A percentile compares a stretch with the other conserved stretches of the same genome.
phyloP scores from a whole-genome alignment of 2,113 vertebrate species.

The Murina feae region DNA sequence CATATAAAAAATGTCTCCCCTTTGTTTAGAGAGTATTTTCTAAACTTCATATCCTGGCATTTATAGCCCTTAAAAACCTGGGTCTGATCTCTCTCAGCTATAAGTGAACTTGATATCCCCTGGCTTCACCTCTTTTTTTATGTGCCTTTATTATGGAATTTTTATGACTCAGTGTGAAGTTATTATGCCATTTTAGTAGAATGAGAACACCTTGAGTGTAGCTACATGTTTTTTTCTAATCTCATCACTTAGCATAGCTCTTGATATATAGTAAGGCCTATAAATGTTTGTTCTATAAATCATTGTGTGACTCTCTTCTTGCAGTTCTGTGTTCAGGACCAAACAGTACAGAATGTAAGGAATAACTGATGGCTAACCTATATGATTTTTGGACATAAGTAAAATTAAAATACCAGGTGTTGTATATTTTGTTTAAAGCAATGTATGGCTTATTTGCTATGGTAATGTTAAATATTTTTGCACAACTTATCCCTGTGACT shows the following conservation, averaged over 20 bases:
- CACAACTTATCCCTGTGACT: slow-evolving; percentile 1
- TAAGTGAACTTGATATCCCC: background rate
- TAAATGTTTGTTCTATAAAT: slow-evolving; percentile 19
- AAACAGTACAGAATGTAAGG: background rate
- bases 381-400: background rate
- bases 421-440: slow-evolving; percentile 9
- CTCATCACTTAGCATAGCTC: background rate
- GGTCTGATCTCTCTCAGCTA: background rate
- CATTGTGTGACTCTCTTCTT: background rate
- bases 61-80: background rate
- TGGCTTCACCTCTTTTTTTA: background rate
- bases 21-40: background rate
- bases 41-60: background rate
- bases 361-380: background rate
- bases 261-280: background rate
- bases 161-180: background rate
- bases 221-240: background rate
- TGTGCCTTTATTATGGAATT: background rate
- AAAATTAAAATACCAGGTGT: slow-evolving; percentile 2
- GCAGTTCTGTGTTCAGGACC: background rate
- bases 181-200: background rate
- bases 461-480: slow-evolving; percentile 39
- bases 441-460: background rate
- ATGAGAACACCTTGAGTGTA: background rate
- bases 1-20: background rate